Percentiles rank a stretch among this genome's conserved stretches.
phyloP scores from a whole-genome alignment of 2,113 vertebrate species.

The Muntiacus reevesi region DNA sequence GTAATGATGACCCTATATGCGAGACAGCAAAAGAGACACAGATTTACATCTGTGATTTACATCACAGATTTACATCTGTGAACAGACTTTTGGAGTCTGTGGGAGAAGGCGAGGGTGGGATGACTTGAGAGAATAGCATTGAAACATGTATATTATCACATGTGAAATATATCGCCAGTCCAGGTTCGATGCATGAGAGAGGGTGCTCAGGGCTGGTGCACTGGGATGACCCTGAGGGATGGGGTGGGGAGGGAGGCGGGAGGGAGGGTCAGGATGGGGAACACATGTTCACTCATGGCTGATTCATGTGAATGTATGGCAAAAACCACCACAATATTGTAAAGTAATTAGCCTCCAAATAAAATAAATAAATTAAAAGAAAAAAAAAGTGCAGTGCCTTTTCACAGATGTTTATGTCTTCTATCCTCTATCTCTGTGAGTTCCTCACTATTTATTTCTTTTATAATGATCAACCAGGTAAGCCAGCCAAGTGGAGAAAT shows the following conservation, averaged over 20 bases:
- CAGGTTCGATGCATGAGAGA: neutral
- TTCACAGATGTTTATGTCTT: neutral
- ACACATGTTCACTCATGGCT: neutral
- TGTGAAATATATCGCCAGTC: neutral
- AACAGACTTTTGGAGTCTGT: neutral
- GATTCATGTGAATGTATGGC: neutral
- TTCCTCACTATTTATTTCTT: neutral
- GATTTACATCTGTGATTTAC: too few relatives aligned
- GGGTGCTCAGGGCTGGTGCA: neutral
- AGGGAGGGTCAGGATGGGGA: neutral
- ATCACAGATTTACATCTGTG: too few relatives aligned
- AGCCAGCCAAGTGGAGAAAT: neutral
- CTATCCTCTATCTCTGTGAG: neutral
- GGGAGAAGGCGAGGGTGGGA: neutral
- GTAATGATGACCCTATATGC: fast-evolving
- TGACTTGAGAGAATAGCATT: neutral
- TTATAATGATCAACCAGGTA: neutral
- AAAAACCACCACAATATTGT: neutral
- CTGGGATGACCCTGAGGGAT: neutral
- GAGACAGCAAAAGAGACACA: neutral
- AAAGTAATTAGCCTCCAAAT: neutral
- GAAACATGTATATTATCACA: neutral
- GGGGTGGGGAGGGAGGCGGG: neutral
- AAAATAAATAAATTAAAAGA: neutral
- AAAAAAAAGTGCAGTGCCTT: neutral